phyloP scores from a whole-genome alignment of 2,797 vertebrate genomes.

The Syncerus caffer region DNA sequence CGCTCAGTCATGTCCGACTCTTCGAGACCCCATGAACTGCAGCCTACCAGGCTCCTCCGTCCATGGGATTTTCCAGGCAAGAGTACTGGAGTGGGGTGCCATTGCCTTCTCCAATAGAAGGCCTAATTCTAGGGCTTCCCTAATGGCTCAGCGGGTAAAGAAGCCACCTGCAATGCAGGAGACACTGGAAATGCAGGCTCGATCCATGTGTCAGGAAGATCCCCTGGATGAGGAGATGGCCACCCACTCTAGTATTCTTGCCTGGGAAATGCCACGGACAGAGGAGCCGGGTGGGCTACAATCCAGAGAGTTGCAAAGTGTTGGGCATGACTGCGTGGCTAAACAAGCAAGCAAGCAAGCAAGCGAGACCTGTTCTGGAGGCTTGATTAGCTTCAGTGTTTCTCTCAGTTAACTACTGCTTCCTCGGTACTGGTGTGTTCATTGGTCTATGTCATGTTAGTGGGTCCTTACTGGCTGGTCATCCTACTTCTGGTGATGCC shows the following conservation, averaged over 20 bases:
- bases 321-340: background rate
- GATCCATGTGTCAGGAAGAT: background rate
- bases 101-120: no score
- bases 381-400: background rate
- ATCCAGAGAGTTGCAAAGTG: background rate
- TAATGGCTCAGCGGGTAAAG: background rate
- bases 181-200: background rate
- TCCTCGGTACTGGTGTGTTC: background rate
- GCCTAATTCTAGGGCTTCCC: background rate
- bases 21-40: no score
- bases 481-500: background rate
- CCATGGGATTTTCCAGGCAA: no score
- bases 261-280: background rate
- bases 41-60: no score
- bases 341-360: background rate
- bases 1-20: no score
- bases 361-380: background rate
- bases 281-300: background rate
- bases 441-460: background rate
- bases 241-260: background rate
- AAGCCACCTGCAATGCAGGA: background rate
- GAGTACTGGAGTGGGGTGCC: no score
- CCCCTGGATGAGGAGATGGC: background rate
- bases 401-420: background rate
- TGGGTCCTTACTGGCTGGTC: background rate